Evolutionary conservation across 2,888 invertebrate genomes (phyloP), one percentile per base, ranked within the genome.

Genomic region (Nyleta sp.): DNA sequence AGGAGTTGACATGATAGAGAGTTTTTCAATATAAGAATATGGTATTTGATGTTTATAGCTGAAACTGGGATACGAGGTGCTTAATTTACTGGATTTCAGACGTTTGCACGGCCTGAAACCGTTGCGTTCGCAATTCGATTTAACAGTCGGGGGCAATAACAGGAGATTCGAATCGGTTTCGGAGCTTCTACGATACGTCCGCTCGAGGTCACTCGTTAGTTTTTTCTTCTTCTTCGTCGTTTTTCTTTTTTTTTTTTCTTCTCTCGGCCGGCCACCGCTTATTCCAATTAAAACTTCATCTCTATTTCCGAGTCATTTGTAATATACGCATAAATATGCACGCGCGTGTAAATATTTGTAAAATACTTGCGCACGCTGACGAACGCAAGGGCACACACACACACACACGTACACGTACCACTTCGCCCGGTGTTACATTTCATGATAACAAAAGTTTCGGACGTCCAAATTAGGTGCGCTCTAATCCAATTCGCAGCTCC

Each of bases 271-370:
- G 28, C 46, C 42, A 50, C 35, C 38, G 57, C 53, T 64, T 44
- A 76, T 76, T 70, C 60, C 70, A 76, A 72, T 76, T 76, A 73
- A 80, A 80, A 68, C 55, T 73, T 72, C 67, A 67, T 68, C 68
- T 75, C 68, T 75, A 68, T 79, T 59, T 67, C 55, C 59, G 55
- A 44, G 52, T n/a, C 38, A 52, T 33, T n/a, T 10, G 38, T n/a
- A n/a, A n/a, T 35, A 48, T 11, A 18, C 33, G 31, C 31, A 52
- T 57, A 64, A 55, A 72, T 64, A 64, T 48, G 57, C 40, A 65
- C 52, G 20, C 40, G 40, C 48, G 42, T 64, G 55, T 73, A 73
- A 73, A 73, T 73, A 64, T 64, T 38, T 48, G 46, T 48, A n/a
- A 46, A 55, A 70, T 18, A 38, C 7, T 13, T 17, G 33, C 35